Percentiles rank a stretch among this genome's conserved stretches.
Evolutionary conservation across 2,888 invertebrate species (phyloP).

Genomic region (Gymnoscelis rufifasciata): DNA sequence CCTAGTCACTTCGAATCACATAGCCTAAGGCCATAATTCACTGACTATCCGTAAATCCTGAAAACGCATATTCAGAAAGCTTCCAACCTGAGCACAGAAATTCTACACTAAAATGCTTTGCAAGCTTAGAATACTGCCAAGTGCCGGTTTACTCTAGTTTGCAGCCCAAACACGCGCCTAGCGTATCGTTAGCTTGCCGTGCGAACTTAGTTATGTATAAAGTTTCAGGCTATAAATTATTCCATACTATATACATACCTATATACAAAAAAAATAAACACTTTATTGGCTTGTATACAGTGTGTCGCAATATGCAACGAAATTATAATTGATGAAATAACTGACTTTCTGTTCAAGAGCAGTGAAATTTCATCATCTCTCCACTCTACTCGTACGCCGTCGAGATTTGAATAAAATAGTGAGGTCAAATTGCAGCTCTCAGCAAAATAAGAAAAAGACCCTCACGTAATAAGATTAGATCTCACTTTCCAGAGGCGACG

Average conservation of each 20-base stretch:
- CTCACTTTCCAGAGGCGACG: neutral
- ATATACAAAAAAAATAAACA: too few relatives aligned
- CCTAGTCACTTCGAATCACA: too few relatives aligned
- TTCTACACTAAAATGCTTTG: neutral
- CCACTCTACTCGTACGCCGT: too few relatives aligned
- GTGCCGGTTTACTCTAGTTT: neutral
- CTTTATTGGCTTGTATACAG: too few relatives aligned
- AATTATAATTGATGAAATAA: too few relatives aligned
- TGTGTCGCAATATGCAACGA: too few relatives aligned
- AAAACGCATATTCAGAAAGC: neutral
- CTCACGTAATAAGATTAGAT: neutral
- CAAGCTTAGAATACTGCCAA: neutral
- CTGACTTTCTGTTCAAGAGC: too few relatives aligned
- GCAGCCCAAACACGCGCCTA: neutral
- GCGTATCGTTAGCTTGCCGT: constrained; percentile 1
- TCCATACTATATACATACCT: too few relatives aligned
- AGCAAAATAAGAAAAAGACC: neutral
- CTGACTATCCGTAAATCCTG: neutral
- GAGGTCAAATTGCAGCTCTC: neutral
- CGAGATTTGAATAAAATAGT: too few relatives aligned
- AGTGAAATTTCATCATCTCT: too few relatives aligned
- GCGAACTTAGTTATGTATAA: constrained; percentile 4
- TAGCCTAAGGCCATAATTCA: too few relatives aligned
- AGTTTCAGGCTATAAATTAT: neutral
- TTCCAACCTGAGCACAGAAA: too few relatives aligned